phyloP scores from a whole-genome alignment of 2,888 invertebrate genomes.

The Junonia oenone region DNA sequence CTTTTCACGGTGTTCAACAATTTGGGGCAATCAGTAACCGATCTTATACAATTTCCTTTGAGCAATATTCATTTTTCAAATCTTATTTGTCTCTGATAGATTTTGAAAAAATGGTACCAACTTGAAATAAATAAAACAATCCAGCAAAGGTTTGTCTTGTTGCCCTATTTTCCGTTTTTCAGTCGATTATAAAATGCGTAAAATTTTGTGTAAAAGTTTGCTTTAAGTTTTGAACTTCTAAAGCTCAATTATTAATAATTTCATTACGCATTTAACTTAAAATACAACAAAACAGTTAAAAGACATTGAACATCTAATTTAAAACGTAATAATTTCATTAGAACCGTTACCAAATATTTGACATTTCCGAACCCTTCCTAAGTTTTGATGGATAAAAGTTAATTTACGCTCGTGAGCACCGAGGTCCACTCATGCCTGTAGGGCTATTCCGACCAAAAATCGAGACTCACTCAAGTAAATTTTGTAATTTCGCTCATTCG shows the following conservation, averaged over 20 bases:
- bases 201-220: too few species aligned
- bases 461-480: too few species aligned
- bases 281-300: too few species aligned
- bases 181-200: too few species aligned
- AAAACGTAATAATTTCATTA: background rate
- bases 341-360: background rate
- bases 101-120: background rate
- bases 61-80: background rate
- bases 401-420: slow-evolving; percentile 14
- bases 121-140: too few species aligned
- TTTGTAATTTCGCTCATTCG: too few species aligned
- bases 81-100: background rate
- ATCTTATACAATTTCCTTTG: background rate
- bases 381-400: slow-evolving; percentile 17
- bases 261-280: too few species aligned
- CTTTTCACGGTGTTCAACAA: slow-evolving; percentile 1
- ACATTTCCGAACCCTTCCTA: background rate
- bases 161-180: too few species aligned
- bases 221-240: too few species aligned
- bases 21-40: background rate
- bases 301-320: background rate
- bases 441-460: too few species aligned
- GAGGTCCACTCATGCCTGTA: slow-evolving; percentile 10
- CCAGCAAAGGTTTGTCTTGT: too few species aligned
- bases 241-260: too few species aligned